These are phyloP conservation scores for Cylloceria caligata DNA, from an alignment of 2,888 invertebrate genomes.

Conservation along the genomic window DNA sequence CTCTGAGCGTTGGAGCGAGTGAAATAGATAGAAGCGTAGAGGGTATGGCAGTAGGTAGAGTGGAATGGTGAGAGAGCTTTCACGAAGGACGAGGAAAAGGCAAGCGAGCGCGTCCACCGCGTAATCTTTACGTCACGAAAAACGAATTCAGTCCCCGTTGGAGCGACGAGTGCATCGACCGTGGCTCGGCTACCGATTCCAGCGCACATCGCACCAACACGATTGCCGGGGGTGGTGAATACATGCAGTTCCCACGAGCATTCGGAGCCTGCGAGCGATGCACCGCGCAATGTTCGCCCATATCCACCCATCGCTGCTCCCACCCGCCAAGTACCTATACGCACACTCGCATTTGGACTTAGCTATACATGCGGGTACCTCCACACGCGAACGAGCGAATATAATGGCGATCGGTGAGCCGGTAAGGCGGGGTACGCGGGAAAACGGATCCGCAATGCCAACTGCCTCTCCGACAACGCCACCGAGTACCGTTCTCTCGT, in stretches of 20 bases:
- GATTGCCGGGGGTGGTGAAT: constrained; percentile 4
- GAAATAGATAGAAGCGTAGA: constrained; percentile 18
- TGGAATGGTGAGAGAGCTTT: constrained; percentile 35
- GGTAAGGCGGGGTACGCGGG: constrained; percentile 33
- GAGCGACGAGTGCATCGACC: constrained; percentile 58
- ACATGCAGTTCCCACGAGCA: constrained; percentile 48
- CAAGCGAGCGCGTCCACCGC: constrained; percentile 59
- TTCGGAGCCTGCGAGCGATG: constrained; percentile 28
- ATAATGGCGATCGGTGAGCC: constrained; percentile 61
- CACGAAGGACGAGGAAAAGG: constrained; percentile 49
- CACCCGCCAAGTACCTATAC: constrained; percentile 27
- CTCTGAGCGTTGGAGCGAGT: background rate
- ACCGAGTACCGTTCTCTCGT: background rate
- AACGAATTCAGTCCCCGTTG: constrained; percentile 62
- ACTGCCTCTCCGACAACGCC: constrained; percentile 48
- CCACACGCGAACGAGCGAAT: constrained; percentile 49
- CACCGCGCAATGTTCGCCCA: background rate
- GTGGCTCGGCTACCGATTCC: constrained; percentile 32
- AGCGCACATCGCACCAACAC: constrained; percentile 15
- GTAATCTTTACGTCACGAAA: constrained; percentile 65
- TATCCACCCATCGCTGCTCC: constrained; percentile 16
- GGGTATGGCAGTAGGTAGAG: background rate
- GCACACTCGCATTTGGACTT: constrained; percentile 40
- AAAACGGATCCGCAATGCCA: constrained; percentile 63
- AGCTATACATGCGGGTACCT: constrained; percentile 5